Conservation (phyloP, 2,113 vertebrate genomes). For the Sardina pilchardus region DNA sequence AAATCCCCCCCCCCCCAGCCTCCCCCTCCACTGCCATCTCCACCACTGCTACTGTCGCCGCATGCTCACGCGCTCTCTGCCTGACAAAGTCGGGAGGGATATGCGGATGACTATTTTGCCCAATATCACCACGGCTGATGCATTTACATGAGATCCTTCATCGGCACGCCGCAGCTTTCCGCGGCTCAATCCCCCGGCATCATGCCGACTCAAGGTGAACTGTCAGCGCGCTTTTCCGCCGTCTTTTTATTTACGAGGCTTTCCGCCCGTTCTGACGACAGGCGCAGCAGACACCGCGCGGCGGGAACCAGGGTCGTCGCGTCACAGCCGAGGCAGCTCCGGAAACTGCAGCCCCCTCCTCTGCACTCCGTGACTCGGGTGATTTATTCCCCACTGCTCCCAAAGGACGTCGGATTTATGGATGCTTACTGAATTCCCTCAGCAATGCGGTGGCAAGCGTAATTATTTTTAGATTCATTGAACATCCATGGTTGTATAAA, state of each 20-base stretch:
- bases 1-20: constrained; percentile 36
- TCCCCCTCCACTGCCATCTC: not conserved
- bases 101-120: constrained; percentile 48
- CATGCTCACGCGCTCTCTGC: constrained; percentile 24
- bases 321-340: not conserved
- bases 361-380: constrained; percentile 33
- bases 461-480: constrained; percentile 42
- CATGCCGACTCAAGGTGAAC: constrained; percentile 51
- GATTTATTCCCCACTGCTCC: constrained; percentile 32
- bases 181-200: constrained; percentile 36
- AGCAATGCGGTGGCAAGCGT: constrained; percentile 5
- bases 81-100: constrained; percentile 50
- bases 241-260: constrained; percentile 48
- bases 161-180: not conserved
- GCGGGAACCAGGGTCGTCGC: not conserved
- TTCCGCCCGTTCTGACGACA: not conserved
- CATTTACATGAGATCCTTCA: constrained; percentile 53
- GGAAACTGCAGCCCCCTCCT: constrained; percentile 31
- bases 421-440: constrained; percentile 23
- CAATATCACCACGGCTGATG: constrained; percentile 48
- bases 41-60: not conserved
- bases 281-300: not conserved
- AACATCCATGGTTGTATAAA: constrained; percentile 37
- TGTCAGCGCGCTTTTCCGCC: constrained; percentile 3
- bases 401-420: constrained; percentile 26